A percentile compares a stretch with the other conserved stretches of the same genome.
phyloP scores from a whole-genome alignment of 2,888 invertebrate genomes.

The Pogonocherus hispidulus region DNA sequence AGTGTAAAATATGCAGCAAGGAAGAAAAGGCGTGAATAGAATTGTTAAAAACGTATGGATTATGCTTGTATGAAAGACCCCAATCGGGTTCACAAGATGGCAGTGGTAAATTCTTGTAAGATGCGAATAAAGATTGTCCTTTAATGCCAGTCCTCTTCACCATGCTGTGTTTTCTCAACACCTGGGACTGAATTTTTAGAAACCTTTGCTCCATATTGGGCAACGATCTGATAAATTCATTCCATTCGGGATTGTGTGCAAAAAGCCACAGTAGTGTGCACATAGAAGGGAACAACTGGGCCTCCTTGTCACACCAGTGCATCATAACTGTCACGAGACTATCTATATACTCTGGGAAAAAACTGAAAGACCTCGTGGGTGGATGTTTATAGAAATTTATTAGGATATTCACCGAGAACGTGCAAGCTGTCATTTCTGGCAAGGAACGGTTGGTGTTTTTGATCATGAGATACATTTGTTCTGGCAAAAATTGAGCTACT shows the following conservation, averaged over 20 bases:
- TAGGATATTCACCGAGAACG: conserved; percentile 73
- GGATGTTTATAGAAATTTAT: conserved; percentile 78
- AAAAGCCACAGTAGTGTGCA: conserved; percentile 80
- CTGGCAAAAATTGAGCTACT: conserved; percentile 63
- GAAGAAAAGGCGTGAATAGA: conserved; percentile 59
- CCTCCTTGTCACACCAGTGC: conserved; percentile 79
- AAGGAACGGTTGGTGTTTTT: conserved; percentile 72
- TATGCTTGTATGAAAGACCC: conserved; percentile 61
- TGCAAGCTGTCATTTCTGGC: conserved; percentile 74
- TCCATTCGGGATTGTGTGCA: conserved; percentile 70
- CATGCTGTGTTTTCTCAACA: conserved; percentile 63
- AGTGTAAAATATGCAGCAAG: conserved; percentile 47
- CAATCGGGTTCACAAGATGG: conserved; percentile 63
- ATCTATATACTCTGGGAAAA: conserved; percentile 74
- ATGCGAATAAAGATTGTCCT: conserved; percentile 53
- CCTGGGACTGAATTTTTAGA: conserved; percentile 56
- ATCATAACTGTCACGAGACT: conserved; percentile 76
- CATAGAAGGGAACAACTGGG: conserved; percentile 75
- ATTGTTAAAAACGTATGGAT: conserved; percentile 62
- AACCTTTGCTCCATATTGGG: conserved; percentile 59
- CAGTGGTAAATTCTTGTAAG: conserved; percentile 46
- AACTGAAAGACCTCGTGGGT: conserved; percentile 74
- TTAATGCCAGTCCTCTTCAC: conserved; percentile 49
- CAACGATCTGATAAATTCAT: conserved; percentile 63
- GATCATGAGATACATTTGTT: conserved; percentile 65